phyloP scores from a whole-genome alignment of 2,797 vertebrate genomes.

The Gymnocypris eckloni region DNA sequence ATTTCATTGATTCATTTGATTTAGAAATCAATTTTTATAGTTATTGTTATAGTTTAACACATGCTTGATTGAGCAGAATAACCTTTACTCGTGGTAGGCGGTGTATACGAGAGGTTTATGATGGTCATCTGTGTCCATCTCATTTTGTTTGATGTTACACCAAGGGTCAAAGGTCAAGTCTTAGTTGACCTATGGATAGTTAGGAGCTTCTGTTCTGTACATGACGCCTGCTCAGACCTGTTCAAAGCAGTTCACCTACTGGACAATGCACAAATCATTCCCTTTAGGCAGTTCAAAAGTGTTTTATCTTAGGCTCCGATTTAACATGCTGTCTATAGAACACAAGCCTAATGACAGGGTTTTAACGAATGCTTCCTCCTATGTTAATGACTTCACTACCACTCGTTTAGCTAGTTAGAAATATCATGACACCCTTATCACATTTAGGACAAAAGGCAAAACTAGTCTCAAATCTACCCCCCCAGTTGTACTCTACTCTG shows the following conservation, averaged over 20 bases:
- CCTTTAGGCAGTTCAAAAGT: neutral
- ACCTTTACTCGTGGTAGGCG: neutral
- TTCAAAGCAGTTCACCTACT: conserved; percentile 13
- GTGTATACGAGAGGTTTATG: neutral
- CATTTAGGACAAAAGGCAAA: neutral
- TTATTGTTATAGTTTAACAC: neutral
- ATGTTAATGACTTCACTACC: neutral
- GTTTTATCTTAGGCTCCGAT: neutral
- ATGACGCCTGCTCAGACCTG: conserved; percentile 5
- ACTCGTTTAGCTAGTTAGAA: neutral
- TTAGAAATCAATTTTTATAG: neutral
- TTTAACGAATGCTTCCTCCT: neutral
- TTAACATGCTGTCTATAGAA: conserved; percentile 1
- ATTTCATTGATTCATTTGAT: neutral
- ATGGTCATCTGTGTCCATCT: conserved; percentile 38
- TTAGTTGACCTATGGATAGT: conserved; percentile 11
- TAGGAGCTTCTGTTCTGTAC: conserved; percentile 28
- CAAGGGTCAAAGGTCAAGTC: conserved; percentile 29
- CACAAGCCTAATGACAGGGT: neutral
- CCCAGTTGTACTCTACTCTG: too few relatives aligned
- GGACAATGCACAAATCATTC: neutral
- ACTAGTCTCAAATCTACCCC: neutral
- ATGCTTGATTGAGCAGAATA: neutral
- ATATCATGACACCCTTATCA: neutral
- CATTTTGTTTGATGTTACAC: conserved; percentile 48